Percentiles rank a stretch among this genome's conserved stretches.
phyloP scores from a whole-genome alignment of 1,140 invertebrate genomes.

The Eupeodes corollae region DNA sequence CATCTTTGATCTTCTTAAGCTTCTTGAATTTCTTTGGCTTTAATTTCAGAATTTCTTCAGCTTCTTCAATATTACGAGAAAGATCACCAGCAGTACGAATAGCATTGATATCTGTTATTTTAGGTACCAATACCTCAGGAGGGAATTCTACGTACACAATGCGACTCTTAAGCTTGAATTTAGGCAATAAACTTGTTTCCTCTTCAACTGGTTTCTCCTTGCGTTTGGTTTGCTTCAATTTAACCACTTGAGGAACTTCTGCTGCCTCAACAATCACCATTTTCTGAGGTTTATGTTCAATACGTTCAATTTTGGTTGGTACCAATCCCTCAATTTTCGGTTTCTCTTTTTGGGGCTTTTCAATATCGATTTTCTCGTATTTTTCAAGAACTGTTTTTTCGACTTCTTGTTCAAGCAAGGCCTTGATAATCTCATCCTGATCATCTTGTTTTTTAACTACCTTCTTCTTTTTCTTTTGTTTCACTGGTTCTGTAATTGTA shows the following conservation, averaged over 20 bases:
- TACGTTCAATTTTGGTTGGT: conserved; percentile 30
- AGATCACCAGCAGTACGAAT: conserved; percentile 24
- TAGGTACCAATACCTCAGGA: conserved; percentile 16
- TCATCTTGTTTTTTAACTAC: conserved; percentile 29
- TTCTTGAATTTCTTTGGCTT: conserved; percentile 28
- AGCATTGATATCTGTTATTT: conserved; percentile 21
- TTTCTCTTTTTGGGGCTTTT: conserved; percentile 28
- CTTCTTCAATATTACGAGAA: conserved; percentile 33
- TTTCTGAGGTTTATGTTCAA: conserved; percentile 32
- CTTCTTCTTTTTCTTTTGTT: conserved; percentile 30
- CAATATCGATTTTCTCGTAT: conserved; percentile 27
- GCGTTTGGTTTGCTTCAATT: conserved; percentile 28
- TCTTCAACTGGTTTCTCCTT: conserved; percentile 28
- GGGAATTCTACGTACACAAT: conserved; percentile 29
- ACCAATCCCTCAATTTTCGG: conserved; percentile 26
- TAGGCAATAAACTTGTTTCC: conserved; percentile 20
- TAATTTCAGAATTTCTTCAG: conserved; percentile 26
- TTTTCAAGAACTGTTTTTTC: conserved; percentile 34
- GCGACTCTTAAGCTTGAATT: conserved; percentile 29
- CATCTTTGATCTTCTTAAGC: conserved; percentile 27
- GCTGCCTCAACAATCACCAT: conserved; percentile 25
- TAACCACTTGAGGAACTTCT: conserved; percentile 26
- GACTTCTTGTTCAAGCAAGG: conserved; percentile 30
- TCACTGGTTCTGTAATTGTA: conserved; percentile 14
- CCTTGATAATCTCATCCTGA: conserved; percentile 31